These are phyloP conservation scores for Urocyon cinereoargenteus DNA, from an alignment of 2,797 vertebrate species.

Conservation along the genomic window DNA sequence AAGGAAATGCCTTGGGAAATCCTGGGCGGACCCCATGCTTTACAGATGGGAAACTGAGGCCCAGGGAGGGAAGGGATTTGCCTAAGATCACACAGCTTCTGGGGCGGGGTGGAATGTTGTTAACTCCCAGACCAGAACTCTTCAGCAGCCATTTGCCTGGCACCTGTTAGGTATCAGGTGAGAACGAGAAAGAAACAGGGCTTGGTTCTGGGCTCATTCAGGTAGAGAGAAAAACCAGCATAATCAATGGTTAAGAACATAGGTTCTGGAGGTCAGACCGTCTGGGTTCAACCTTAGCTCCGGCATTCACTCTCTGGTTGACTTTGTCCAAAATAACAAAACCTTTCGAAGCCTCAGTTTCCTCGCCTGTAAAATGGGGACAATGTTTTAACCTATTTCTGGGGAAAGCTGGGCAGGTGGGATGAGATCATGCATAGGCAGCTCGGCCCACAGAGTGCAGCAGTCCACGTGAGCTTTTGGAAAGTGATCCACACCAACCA, in stretches of 20 bases:
- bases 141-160: not conserved
- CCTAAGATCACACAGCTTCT: not conserved
- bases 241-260: not conserved
- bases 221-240: not conserved
- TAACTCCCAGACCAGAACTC: not conserved
- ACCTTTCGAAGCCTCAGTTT: not conserved
- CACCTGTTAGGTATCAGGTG: not conserved
- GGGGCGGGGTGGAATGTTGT: not conserved
- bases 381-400: not conserved
- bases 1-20: not conserved
- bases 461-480: not conserved
- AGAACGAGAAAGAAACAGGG: not conserved
- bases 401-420: not conserved
- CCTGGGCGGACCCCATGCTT: not conserved
- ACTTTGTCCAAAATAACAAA: not conserved
- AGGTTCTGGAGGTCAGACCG: not conserved
- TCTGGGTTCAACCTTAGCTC: not conserved
- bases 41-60: conserved; percentile 7
- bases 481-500: rapidly evolving
- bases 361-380: not conserved
- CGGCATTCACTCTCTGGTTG: not conserved
- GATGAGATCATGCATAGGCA: rapidly evolving
- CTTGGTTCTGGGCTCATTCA: not conserved
- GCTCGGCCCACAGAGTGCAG: not conserved
- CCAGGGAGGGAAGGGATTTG: not conserved